Conservation (phyloP, 2,113 vertebrate genomes). For the Alectura lathami region DNA sequence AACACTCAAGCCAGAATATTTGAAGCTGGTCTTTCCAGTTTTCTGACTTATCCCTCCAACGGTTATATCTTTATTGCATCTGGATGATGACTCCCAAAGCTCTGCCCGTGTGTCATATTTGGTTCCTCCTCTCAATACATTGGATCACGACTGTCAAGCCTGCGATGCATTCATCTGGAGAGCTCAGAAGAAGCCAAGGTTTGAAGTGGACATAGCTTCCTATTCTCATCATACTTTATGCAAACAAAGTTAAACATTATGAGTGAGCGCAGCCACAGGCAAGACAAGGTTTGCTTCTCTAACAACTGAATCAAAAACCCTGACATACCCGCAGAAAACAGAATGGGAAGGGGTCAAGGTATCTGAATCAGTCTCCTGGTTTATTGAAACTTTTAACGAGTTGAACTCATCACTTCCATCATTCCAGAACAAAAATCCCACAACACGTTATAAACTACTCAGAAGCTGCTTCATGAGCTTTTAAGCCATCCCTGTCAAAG, state of each 20-base stretch:
- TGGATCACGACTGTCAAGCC: not conserved
- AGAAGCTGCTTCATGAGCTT: slow-evolving; percentile 30
- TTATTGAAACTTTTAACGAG: slow-evolving; percentile 7
- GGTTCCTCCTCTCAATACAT: not conserved
- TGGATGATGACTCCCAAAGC: not conserved
- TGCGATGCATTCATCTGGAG: accelerated
- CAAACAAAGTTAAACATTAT: not conserved
- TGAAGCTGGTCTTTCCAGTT: not conserved
- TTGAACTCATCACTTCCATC: not conserved
- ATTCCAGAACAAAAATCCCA: not conserved
- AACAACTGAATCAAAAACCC: not conserved
- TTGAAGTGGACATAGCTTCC: not conserved
- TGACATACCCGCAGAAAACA: not conserved
- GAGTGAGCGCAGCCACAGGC: not conserved
- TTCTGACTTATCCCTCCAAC: not conserved
- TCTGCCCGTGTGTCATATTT: not conserved
- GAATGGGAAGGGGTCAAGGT: not conserved
- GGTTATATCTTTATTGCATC: not conserved
- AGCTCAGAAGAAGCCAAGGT: not conserved
- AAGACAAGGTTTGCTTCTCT: not conserved
- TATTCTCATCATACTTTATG: not conserved
- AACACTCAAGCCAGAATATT: not conserved
- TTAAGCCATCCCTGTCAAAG: slow-evolving; percentile 5
- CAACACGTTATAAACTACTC: slow-evolving; percentile 14
- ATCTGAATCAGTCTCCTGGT: not conserved